Conservation (phyloP, 2,113 vertebrate genomes). For the Pseudois nayaur region DNA sequence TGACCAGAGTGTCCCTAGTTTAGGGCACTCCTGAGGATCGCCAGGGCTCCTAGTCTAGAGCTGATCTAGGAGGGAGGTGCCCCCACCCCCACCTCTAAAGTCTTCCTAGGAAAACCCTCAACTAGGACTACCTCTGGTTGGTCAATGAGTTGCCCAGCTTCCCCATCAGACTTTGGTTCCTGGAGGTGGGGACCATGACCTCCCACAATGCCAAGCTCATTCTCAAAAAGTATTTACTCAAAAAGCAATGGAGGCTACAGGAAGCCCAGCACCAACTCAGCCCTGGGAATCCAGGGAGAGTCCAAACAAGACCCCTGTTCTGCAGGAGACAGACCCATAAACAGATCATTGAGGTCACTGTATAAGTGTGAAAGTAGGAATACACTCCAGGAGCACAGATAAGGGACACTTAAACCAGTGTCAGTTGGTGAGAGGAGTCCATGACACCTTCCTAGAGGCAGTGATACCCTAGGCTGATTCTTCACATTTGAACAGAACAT, state of each 20-base stretch:
- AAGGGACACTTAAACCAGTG: too few species aligned
- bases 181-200: not conserved
- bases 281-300: not conserved
- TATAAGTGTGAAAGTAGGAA: not conserved
- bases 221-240: not conserved
- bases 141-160: not conserved
- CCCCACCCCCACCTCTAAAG: not conserved
- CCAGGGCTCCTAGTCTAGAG: not conserved
- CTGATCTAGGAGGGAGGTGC: not conserved
- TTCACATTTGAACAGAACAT: not conserved
- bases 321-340: not conserved
- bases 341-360: not conserved
- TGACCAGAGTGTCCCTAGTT: not conserved
- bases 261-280: not conserved
- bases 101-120: not conserved
- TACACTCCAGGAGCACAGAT: not conserved
- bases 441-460: not conserved
- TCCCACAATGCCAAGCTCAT: not conserved
- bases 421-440: not conserved
- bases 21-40: not conserved
- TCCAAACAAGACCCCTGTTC: not conserved
- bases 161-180: not conserved
- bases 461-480: not conserved
- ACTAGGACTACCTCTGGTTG: not conserved
- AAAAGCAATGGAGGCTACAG: not conserved